Evolutionary conservation across 1,140 invertebrate species (phyloP).

Genomic region (Helicoverpa armigera): DNA sequence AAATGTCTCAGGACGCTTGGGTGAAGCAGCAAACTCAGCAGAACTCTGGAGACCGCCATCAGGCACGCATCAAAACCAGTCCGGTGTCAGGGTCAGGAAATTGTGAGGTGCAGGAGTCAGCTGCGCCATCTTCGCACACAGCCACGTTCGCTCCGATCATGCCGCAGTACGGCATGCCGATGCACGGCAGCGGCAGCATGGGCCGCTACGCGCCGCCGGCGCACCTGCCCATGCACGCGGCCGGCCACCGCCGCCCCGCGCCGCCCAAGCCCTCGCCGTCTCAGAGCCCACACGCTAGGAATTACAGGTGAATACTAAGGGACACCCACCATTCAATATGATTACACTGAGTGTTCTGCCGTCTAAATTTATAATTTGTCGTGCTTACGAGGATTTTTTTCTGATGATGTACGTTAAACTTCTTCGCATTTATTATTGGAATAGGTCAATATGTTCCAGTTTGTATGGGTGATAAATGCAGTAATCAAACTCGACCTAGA

Average conservation of each 20-base stretch:
- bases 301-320: constrained; percentile 76
- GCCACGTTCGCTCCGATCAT: constrained; percentile 86
- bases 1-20: constrained; percentile 84
- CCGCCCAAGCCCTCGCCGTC: constrained; percentile 87
- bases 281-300: constrained; percentile 87
- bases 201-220: constrained; percentile 86
- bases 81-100: constrained; percentile 77
- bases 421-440: not conserved
- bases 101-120: constrained; percentile 74
- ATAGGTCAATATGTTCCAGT: constrained; percentile 1
- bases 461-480: not conserved
- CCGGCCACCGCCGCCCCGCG: constrained; percentile 83
- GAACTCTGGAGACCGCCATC: constrained; percentile 72
- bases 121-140: constrained; percentile 69
- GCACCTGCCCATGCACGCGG: constrained; percentile 88
- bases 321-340: not conserved
- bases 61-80: constrained; percentile 79
- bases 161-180: constrained; percentile 81
- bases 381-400: not conserved
- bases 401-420: too few species aligned
- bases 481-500: constrained; percentile 4
- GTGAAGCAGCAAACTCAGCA: constrained; percentile 82
- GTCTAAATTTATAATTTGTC: not conserved
- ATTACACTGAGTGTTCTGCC: too few species aligned
- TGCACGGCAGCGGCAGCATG: constrained; percentile 85